These are phyloP conservation scores for Hecatera dysodea DNA, from an alignment of 2,888 invertebrate genomes.

Conservation along the genomic window DNA sequence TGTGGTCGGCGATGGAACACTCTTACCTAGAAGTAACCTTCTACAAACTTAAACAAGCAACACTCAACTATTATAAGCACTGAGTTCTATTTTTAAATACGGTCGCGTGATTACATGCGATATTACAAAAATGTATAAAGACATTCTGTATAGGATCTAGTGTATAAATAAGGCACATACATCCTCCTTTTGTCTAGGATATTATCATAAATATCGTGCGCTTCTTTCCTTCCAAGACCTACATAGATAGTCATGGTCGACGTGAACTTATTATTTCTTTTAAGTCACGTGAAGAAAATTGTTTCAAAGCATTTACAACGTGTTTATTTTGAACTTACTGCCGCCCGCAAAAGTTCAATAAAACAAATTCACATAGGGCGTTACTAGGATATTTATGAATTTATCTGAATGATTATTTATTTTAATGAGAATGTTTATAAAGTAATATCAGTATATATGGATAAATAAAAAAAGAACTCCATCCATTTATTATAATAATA, in stretches of 20 bases:
- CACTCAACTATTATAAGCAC: not conserved
- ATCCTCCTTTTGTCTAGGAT: constrained; percentile 59
- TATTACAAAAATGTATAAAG: constrained; percentile 72
- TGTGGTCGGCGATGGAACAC: too few relatives aligned
- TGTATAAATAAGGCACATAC: constrained; percentile 66
- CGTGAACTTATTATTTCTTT: constrained; percentile 34
- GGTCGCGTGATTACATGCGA: constrained; percentile 74
- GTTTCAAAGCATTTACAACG: not conserved
- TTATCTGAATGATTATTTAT: too few relatives aligned
- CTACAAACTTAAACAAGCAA: not conserved
- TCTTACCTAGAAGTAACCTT: too few relatives aligned
- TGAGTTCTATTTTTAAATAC: constrained; percentile 45
- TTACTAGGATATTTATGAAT: too few relatives aligned
- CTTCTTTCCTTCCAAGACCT: constrained; percentile 50
- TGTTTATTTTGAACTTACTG: not conserved
- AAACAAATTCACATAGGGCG: too few relatives aligned
- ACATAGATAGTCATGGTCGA: constrained; percentile 53
- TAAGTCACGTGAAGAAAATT: constrained; percentile 15
- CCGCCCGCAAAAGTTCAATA: not conserved
- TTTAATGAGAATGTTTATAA: too few relatives aligned
- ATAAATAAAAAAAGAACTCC: too few relatives aligned
- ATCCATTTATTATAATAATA: too few relatives aligned
- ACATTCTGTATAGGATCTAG: constrained; percentile 66
- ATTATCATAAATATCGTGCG: constrained; percentile 63
- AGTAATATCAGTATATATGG: too few relatives aligned